These are phyloP conservation scores for Tragelaphus oryx DNA, from an alignment of 2,797 vertebrate species.

Conservation along the genomic window DNA sequence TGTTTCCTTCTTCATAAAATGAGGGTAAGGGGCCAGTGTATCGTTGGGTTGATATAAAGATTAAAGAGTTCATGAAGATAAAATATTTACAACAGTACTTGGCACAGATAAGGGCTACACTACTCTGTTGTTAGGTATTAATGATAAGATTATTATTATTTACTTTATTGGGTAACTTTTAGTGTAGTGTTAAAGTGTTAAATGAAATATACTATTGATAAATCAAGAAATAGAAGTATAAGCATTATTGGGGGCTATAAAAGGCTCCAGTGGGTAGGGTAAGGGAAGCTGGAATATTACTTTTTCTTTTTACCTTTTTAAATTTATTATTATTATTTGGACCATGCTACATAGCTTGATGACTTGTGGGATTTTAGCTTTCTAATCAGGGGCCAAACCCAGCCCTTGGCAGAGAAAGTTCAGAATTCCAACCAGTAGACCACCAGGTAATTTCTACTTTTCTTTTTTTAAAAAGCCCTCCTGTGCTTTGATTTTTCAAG, in stretches of 20 bases:
- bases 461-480: not conserved
- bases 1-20: not conserved
- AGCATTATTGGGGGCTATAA: not conserved
- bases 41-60: not conserved
- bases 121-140: not conserved
- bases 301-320: not conserved
- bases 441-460: not conserved
- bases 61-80: not conserved
- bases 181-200: not conserved
- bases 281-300: not conserved
- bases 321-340: not conserved
- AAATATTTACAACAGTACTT: not conserved
- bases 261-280: not conserved
- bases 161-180: not conserved
- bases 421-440: not conserved
- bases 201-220: not conserved
- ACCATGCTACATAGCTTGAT: not conserved
- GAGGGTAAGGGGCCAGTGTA: not conserved
- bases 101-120: not conserved
- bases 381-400: not conserved
- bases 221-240: not conserved
- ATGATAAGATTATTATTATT: not conserved
- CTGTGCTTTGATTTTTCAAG: constrained; percentile 18
- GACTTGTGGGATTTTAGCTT: not conserved
- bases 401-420: not conserved